Evolutionary conservation across 2,797 vertebrate genomes (phyloP).

Genomic region (Ispidina lecontei): DNA sequence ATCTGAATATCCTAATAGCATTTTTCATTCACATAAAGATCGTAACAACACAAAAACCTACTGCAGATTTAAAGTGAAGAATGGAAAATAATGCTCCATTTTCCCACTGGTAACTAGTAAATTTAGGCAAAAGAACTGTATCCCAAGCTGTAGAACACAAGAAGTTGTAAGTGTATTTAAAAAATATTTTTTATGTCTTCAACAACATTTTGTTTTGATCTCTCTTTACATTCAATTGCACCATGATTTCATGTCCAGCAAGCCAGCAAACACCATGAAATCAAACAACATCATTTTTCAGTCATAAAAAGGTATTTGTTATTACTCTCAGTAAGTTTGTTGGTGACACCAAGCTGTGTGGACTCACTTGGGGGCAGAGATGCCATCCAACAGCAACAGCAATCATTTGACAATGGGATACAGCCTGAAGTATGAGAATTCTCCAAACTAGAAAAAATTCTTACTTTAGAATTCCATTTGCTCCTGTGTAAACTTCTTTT

Average conservation of each 20-base stretch:
- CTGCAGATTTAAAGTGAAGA: background rate
- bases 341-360: too few relatives aligned
- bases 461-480: conserved; percentile 93
- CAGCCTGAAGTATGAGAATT: background rate
- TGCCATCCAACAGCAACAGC: background rate
- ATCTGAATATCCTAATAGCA: background rate
- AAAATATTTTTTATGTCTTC: background rate
- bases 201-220: background rate
- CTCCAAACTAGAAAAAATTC: conserved; percentile 51
- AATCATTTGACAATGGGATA: background rate
- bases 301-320: background rate
- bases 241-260: background rate
- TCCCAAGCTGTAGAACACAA: background rate
- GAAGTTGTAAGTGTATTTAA: background rate
- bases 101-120: background rate
- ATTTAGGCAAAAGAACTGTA: background rate
- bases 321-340: too few relatives aligned
- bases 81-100: background rate
- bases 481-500: conserved; percentile 90
- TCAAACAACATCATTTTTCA: background rate
- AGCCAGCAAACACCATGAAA: background rate
- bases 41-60: background rate
- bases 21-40: background rate
- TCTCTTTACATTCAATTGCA: background rate
- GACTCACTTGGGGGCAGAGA: too few relatives aligned